phyloP scores from a whole-genome alignment of 2,113 vertebrate genomes.

The Erythrocercus mccallii region DNA sequence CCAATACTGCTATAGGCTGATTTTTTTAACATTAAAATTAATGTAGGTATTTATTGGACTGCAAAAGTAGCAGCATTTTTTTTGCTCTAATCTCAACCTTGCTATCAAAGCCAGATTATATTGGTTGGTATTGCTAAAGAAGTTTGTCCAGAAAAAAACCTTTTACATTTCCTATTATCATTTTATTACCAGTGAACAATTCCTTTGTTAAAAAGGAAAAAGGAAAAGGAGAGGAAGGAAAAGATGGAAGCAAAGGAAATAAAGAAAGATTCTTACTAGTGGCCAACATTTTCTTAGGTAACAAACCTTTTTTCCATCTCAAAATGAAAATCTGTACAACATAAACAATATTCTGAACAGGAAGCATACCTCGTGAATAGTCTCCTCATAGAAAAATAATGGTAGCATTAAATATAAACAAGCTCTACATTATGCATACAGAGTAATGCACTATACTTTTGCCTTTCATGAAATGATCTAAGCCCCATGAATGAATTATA shows the following conservation, averaged over 20 bases:
- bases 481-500: constrained; percentile 27
- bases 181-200: background rate
- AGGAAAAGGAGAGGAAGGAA: background rate
- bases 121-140: background rate
- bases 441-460: constrained; percentile 31
- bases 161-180: background rate
- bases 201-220: background rate
- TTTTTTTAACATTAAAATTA: background rate
- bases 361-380: background rate
- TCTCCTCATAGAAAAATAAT: constrained; percentile 9
- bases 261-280: background rate
- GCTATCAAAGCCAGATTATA: background rate
- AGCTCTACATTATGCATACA: constrained; percentile 36
- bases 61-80: background rate
- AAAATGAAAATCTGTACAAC: background rate
- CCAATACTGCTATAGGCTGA: background rate
- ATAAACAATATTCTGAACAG: constrained; percentile 3
- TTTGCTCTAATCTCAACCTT: background rate
- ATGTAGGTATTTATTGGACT: background rate
- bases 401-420: constrained; percentile 49
- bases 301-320: background rate
- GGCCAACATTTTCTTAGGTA: background rate
- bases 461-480: constrained; percentile 2
- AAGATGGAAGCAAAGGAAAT: background rate
- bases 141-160: background rate